These are phyloP conservation scores for Drosophila carrolli DNA, from an alignment of 1,140 invertebrate genomes.

Conservation along the genomic window DNA sequence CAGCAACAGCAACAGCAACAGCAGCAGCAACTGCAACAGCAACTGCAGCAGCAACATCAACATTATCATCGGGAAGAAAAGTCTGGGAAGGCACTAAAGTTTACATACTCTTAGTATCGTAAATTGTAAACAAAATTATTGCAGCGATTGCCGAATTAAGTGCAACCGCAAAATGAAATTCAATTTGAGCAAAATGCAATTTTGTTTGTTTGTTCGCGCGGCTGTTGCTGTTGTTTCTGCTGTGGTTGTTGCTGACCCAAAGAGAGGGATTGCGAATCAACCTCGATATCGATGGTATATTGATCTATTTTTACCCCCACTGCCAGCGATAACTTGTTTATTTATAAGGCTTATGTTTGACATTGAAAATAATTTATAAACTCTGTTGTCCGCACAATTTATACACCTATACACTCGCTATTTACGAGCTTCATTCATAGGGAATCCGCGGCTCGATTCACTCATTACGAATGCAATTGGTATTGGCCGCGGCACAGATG, in stretches of 20 bases:
- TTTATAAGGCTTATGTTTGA: constrained; percentile 79
- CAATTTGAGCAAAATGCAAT: constrained; percentile 67
- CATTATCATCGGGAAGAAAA: constrained; percentile 6
- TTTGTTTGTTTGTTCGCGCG: constrained; percentile 71
- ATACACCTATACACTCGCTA: constrained; percentile 72
- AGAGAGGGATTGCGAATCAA: constrained; percentile 42
- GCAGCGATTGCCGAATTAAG: constrained; percentile 81
- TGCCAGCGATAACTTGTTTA: constrained; percentile 58
- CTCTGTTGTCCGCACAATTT: constrained; percentile 69
- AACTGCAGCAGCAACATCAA: background rate
- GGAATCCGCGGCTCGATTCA: constrained; percentile 43
- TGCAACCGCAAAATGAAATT: constrained; percentile 75
- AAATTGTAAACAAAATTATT: constrained; percentile 83
- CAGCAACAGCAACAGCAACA: background rate
- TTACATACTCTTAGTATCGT: constrained; percentile 64
- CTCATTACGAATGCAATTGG: constrained; percentile 81
- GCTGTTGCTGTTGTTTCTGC: constrained; percentile 16
- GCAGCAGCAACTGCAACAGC: too few species aligned
- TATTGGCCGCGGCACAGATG: constrained; percentile 56
- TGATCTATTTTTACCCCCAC: constrained; percentile 46
- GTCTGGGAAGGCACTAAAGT: constrained; percentile 56
- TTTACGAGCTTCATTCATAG: constrained; percentile 68
- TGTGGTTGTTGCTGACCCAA: constrained; percentile 33
- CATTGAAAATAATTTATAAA: constrained; percentile 79
- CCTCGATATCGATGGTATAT: constrained; percentile 33